Conservation (phyloP, 2,888 invertebrate species). For the Anorthoa munda region DNA sequence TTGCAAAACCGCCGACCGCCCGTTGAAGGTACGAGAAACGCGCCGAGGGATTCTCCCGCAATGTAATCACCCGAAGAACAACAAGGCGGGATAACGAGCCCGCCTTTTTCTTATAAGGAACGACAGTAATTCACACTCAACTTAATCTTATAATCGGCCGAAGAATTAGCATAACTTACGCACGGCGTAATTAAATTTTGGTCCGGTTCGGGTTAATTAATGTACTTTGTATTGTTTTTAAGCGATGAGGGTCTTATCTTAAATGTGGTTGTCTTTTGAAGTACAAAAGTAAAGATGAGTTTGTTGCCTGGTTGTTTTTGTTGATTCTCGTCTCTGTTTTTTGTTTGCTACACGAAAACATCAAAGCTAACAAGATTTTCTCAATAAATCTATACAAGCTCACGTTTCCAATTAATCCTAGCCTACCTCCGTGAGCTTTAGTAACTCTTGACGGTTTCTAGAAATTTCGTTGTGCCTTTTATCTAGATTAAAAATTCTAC, state of each 20-base stretch:
- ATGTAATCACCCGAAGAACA: slow-evolving; percentile 85
- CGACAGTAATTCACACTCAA: slow-evolving; percentile 80
- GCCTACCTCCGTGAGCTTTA: slow-evolving; percentile 43
- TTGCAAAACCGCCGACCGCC: slow-evolving; percentile 86
- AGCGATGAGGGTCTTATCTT: slow-evolving; percentile 32
- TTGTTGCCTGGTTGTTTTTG: slow-evolving; percentile 7
- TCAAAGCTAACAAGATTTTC: slow-evolving; percentile 10
- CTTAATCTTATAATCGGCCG: slow-evolving; percentile 81
- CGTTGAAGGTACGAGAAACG: slow-evolving; percentile 81
- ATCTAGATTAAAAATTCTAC: slow-evolving; percentile 71
- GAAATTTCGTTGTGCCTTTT: slow-evolving; percentile 64
- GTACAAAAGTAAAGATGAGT: slow-evolving; percentile 34
- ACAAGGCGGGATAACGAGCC: slow-evolving; percentile 83
- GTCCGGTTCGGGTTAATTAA: slow-evolving; percentile 62
- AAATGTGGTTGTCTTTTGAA: slow-evolving; percentile 43
- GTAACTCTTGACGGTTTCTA: slow-evolving; percentile 51
- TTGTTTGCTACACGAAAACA: slow-evolving; percentile 24
- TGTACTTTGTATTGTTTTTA: slow-evolving; percentile 71
- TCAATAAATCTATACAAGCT: slow-evolving; percentile 34
- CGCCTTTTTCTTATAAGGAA: slow-evolving; percentile 76
- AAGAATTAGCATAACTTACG: slow-evolving; percentile 78
- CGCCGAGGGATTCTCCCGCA: slow-evolving; percentile 80
- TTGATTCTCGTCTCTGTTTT: slow-evolving; percentile 19
- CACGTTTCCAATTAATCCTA: slow-evolving; percentile 68
- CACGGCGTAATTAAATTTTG: slow-evolving; percentile 72